A percentile compares a stretch with the other conserved stretches of the same genome.
phyloP scores from a whole-genome alignment of 2,113 vertebrate species.

The Ictalurus furcatus region DNA sequence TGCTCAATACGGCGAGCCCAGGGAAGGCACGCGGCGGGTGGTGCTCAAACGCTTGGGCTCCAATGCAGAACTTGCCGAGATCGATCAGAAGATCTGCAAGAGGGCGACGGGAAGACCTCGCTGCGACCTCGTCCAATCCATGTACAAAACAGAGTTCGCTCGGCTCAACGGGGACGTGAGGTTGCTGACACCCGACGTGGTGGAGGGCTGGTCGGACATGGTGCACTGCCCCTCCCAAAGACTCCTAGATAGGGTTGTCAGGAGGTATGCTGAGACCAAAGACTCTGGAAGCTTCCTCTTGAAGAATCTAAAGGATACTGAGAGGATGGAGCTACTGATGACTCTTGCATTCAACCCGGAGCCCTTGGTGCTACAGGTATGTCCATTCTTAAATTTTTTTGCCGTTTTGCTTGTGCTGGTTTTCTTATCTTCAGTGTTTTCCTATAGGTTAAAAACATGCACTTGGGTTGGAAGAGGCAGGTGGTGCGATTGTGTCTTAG shows the following conservation, averaged over 20 bases:
- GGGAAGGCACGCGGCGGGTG: constrained; percentile 90
- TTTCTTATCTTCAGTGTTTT: not conserved
- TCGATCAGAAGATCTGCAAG: constrained; percentile 97
- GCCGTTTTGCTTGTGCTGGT: not conserved
- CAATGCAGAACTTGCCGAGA: constrained; percentile 92
- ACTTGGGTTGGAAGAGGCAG: not conserved
- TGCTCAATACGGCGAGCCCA: constrained; percentile 94
- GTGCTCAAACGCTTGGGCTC: constrained; percentile 96
- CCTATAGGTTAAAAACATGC: not conserved
- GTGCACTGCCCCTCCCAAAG: constrained; percentile 98
- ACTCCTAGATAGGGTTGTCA: constrained; percentile 92
- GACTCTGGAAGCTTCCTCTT: constrained; percentile 98
- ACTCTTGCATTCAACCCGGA: constrained; percentile 98
- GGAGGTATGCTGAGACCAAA: constrained; percentile 96
- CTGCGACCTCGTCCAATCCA: constrained; percentile 92
- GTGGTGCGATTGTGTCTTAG: not conserved
- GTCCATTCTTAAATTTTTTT: not conserved
- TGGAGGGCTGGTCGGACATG: constrained; percentile 98
- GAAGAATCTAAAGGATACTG: constrained; percentile 96
- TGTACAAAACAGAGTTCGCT: constrained; percentile 95
- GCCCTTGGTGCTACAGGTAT: constrained; percentile 94
- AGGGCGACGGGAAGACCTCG: constrained; percentile 90
- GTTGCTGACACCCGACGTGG: constrained; percentile 92
- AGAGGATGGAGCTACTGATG: constrained; percentile 97
- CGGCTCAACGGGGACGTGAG: constrained; percentile 94